Percentiles rank a stretch among this genome's conserved stretches.
Evolutionary conservation across 2,113 vertebrate species (phyloP).

Genomic region (Rattus rattus): DNA sequence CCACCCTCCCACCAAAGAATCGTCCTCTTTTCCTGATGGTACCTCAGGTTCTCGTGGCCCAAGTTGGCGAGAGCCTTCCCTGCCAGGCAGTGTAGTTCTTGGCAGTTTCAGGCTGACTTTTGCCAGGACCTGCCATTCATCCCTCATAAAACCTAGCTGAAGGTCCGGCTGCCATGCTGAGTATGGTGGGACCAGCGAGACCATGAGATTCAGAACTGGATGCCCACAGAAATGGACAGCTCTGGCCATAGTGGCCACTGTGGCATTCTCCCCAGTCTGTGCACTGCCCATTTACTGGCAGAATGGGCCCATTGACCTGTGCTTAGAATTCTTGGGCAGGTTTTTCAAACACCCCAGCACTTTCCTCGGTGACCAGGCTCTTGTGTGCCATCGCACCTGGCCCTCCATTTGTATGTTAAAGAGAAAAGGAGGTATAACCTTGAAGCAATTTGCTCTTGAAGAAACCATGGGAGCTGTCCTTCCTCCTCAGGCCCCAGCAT

Average conservation of each 20-base stretch:
- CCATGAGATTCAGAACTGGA: not conserved
- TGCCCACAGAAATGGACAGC: not conserved
- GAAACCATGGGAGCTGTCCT: not conserved
- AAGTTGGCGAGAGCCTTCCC: not conserved
- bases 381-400: not conserved
- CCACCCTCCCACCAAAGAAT: not conserved
- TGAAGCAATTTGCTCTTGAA: not conserved
- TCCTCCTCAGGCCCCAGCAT: not conserved
- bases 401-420: constrained; percentile 16
- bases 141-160: not conserved
- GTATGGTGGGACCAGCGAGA: not conserved
- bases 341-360: not conserved
- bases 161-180: not conserved
- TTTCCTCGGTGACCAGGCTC: not conserved
- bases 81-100: not conserved
- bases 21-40: no score
- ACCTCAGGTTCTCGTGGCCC: not conserved
- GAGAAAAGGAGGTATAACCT: not conserved
- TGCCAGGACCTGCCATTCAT: not conserved
- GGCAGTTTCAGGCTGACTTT: not conserved
- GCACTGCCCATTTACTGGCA: not conserved
- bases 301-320: not conserved
- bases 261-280: not conserved
- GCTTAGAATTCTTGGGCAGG: not conserved
- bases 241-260: not conserved